Conservation (phyloP, 1,140 invertebrate genomes). For the Asbolus verrucosus region DNA sequence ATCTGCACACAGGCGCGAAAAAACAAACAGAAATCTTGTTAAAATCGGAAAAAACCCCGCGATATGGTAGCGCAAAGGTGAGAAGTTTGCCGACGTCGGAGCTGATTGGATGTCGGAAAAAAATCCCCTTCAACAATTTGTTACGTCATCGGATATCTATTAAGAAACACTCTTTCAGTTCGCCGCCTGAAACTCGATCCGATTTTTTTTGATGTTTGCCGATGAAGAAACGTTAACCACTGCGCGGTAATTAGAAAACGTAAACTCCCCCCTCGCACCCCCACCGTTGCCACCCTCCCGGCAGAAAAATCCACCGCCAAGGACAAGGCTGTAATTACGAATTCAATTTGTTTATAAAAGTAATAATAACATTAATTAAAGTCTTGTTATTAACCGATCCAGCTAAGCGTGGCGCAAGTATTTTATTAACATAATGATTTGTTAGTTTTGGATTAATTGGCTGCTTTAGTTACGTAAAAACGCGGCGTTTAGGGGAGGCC, state of each 20-base stretch:
- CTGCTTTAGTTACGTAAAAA: neutral
- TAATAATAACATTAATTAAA: conserved; percentile 25
- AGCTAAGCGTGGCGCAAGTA: conserved; percentile 22
- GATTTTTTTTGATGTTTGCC: conserved; percentile 40
- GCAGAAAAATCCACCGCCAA: neutral
- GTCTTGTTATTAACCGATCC: conserved; percentile 8
- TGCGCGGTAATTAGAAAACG: conserved; percentile 42
- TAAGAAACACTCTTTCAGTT: conserved; percentile 44
- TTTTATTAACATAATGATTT: conserved; percentile 33
- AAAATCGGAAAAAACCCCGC: conserved; percentile 20
- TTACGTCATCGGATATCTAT: conserved; percentile 53
- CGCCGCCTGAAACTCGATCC: conserved; percentile 50
- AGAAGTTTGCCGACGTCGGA: conserved; percentile 39
- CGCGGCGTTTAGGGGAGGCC: neutral
- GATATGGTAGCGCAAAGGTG: conserved; percentile 10
- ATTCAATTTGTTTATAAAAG: conserved; percentile 22
- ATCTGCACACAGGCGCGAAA: neutral
- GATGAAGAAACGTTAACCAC: conserved; percentile 8
- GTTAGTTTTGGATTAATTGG: conserved; percentile 29
- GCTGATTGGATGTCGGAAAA: conserved; percentile 26
- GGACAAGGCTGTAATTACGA: conserved; percentile 23
- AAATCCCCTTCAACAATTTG: conserved; percentile 48
- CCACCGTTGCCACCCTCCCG: too few species aligned
- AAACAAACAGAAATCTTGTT: conserved; percentile 10
- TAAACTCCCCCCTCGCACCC: too few species aligned